Percentiles rank a stretch among this genome's conserved stretches.
These are phyloP conservation scores for Bacillus rossius DNA, from an alignment of 1,140 invertebrate species.

Conservation along the genomic window DNA sequence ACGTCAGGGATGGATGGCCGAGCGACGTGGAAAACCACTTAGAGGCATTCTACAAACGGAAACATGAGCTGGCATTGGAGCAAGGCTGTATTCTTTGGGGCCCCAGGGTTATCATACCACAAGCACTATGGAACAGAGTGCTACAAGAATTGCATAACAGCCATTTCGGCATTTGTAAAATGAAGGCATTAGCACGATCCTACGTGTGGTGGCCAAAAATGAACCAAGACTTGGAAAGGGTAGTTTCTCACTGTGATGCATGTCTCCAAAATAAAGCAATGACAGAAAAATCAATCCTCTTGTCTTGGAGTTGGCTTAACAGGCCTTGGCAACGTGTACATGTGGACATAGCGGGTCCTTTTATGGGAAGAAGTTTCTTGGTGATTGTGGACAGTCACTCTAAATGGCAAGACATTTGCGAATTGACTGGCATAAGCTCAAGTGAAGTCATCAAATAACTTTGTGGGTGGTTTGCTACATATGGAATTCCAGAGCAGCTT, in stretches of 20 bases:
- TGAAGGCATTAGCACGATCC: conserved; percentile 34
- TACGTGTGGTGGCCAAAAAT: conserved; percentile 34
- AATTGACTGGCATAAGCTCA: conserved; percentile 13
- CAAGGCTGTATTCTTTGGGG: conserved; percentile 8
- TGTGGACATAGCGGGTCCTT: conserved; percentile 23
- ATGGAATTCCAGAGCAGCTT: conserved; percentile 34
- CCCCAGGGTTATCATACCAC: conserved; percentile 1
- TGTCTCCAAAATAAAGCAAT: not conserved
- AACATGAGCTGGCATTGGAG: not conserved
- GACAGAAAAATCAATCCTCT: not conserved
- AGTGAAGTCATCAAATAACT: conserved; percentile 23
- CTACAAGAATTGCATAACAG: conserved; percentile 24
- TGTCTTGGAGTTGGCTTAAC: not conserved
- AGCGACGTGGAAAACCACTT: not conserved
- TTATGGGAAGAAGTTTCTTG: conserved; percentile 19
- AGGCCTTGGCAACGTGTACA: conserved; percentile 18
- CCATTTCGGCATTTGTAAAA: conserved; percentile 31
- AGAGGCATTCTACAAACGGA: not conserved
- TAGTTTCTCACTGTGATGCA: not conserved
- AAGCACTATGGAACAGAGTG: not conserved
- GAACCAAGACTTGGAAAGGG: conserved; percentile 27
- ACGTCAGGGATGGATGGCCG: conserved; percentile 2
- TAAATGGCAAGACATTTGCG: conserved; percentile 23
- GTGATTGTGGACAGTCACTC: conserved; percentile 27
- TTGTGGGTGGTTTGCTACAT: conserved; percentile 30